Conservation (phyloP, 2,797 vertebrate genomes). For the Lerista edwardsae region DNA sequence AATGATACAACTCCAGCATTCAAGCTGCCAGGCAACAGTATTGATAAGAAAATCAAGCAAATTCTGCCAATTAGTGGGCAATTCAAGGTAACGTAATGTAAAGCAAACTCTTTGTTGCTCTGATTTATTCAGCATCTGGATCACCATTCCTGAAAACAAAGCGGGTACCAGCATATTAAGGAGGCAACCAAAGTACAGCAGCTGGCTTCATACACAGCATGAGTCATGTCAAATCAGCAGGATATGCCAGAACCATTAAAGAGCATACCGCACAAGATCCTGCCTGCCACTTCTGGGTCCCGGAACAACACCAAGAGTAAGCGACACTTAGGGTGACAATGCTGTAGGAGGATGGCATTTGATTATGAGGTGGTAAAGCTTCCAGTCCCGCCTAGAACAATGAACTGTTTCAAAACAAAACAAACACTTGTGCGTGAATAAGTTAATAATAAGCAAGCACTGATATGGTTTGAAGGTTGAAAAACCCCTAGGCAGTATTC, state of each 20-base stretch:
- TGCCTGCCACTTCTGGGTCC: background rate
- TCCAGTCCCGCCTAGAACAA: background rate
- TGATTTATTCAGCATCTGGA: background rate
- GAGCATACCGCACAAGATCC: background rate
- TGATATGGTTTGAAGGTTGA: background rate
- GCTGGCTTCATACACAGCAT: background rate
- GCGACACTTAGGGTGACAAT: background rate
- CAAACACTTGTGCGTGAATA: background rate
- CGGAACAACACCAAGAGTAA: background rate
- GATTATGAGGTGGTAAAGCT: background rate
- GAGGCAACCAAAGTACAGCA: constrained; percentile 2
- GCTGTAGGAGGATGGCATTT: background rate
- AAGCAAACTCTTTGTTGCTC: background rate
- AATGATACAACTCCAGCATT: constrained; percentile 13
- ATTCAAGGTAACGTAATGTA: background rate
- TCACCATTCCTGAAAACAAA: constrained; percentile 17
- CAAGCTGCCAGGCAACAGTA: constrained; percentile 3
- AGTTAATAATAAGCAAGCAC: background rate
- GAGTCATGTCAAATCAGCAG: constrained; percentile 6
- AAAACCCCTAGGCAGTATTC: background rate
- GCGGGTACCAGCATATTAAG: background rate
- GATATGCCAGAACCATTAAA: constrained; percentile 35
- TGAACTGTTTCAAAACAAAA: background rate
- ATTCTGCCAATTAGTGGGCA: background rate
- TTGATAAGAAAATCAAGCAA: constrained; percentile 32